phyloP scores from a whole-genome alignment of 2,797 vertebrate species.

The Sarcoramphus papa region DNA sequence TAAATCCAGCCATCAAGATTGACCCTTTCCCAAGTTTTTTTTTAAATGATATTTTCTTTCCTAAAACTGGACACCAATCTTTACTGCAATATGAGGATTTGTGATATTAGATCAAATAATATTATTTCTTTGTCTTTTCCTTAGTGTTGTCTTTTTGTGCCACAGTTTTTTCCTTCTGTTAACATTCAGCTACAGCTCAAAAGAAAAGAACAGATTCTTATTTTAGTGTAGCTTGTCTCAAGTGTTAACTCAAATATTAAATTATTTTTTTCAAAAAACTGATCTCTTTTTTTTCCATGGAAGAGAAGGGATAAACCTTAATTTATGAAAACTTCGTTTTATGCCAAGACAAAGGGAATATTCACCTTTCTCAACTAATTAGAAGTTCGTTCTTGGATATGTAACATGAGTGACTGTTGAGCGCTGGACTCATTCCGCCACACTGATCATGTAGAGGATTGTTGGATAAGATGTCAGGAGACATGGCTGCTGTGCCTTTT shows the following conservation, averaged over 20 bases:
- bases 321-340: neutral
- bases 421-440: constrained; percentile 27
- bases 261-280: neutral
- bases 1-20: neutral
- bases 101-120: neutral
- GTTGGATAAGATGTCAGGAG: neutral
- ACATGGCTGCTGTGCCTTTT: neutral
- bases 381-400: neutral
- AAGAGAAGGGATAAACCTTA: neutral
- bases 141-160: neutral
- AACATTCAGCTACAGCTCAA: neutral
- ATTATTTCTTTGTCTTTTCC: neutral
- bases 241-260: neutral
- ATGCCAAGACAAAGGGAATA: neutral
- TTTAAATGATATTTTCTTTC: neutral
- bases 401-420: neutral
- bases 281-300: neutral
- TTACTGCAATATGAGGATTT: neutral
- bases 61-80: neutral
- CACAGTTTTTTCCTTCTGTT: neutral
- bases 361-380: neutral
- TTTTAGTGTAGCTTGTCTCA: neutral
- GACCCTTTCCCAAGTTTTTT: neutral
- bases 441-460: neutral
- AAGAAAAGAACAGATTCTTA: neutral